Evolutionary conservation across 2,113 vertebrate genomes (phyloP).

Genomic region (Xenus cinereus): DNA sequence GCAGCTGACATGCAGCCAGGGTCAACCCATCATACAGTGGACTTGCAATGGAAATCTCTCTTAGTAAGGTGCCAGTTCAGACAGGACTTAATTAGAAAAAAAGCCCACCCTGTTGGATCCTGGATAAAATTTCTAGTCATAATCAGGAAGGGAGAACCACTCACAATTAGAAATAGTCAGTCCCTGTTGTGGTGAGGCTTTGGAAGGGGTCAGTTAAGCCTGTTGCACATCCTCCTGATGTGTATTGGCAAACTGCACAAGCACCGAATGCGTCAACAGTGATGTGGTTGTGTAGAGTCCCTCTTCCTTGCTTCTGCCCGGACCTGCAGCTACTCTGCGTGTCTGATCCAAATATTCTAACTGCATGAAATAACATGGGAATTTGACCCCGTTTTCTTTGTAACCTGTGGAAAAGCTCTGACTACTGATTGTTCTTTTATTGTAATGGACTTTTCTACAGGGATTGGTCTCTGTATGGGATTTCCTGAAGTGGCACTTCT

Average conservation of each 20-base stretch:
- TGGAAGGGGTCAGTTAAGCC: background rate
- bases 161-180: fast-evolving
- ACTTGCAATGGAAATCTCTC: background rate
- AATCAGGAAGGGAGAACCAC: no score
- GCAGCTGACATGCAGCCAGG: background rate
- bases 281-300: fast-evolving
- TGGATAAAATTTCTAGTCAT: background rate
- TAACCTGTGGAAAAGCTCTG: background rate
- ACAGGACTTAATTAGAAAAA: background rate
- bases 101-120: background rate
- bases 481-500: background rate
- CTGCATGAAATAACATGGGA: no score
- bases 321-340: background rate
- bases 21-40: background rate
- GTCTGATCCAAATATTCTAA: background rate
- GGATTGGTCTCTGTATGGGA: background rate
- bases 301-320: background rate
- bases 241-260: background rate
- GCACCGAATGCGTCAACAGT: background rate
- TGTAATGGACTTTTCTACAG: background rate
- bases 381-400: background rate
- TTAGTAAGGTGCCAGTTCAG: background rate
- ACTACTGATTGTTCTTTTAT: background rate
- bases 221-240: background rate
- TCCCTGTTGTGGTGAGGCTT: background rate